Evolutionary conservation across 2,113 vertebrate genomes (phyloP), one percentile per base, ranked within the genome.

Genomic region (Bufo bufo): DNA sequence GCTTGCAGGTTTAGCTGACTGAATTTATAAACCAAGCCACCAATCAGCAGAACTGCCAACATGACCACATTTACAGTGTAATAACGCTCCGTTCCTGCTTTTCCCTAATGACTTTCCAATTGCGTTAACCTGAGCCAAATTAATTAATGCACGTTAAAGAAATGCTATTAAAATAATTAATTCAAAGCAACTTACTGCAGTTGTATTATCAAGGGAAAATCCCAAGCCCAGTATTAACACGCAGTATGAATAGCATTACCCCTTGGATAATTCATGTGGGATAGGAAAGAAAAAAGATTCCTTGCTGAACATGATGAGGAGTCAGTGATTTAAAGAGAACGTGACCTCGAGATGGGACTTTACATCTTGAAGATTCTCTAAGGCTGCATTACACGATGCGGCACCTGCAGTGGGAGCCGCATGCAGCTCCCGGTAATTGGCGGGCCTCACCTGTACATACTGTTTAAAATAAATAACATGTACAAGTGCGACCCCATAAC

Each of bases 51-150:
- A 71, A 54, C 12, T 71, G 65, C 45, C 65, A 66, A 54, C 63
- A 71, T 50, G 82, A 23, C 47, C 50, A 52, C 43, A 52, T 33
- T 12, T 16, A 54, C 82, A 10, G 82, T 50, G 49, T 84, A 66
- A 69, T 71, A 54, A 52, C 43, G 20, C 20, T 83, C 61, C n/a
- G 11, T 7, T 69, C 65, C 82, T 52, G 45, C 54, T 69, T 83
- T 5, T 83, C 45, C 59, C 63, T 49, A 23, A 66, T 69, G 59
- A 84, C 66, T 84, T 50, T 69, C 65, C 65, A 54, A 84, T 71
- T 84, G 82, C 82, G 50, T 63, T 84, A 84, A 84, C 63, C 65
- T 69, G 47, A 69, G 82, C 82, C 49, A 66, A 84, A 84, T 84
- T 69, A 84, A 84, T 84, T 50, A 84, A 71, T 33, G 49, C 20